Evolutionary conservation across 2,888 invertebrate genomes (phyloP), one percentile per base, ranked within the genome.

Genomic region (Clanis bilineata): DNA sequence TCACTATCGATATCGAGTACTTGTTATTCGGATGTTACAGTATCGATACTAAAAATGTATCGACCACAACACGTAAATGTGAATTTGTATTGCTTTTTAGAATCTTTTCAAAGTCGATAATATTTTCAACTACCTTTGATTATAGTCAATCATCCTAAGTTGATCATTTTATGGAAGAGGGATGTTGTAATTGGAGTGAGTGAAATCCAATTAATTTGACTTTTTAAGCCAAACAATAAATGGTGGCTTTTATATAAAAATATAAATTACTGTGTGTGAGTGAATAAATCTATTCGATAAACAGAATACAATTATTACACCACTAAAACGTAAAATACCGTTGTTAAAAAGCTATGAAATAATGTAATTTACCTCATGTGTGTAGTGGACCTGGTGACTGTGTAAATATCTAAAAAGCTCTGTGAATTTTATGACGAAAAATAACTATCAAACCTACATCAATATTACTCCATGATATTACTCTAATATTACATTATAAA

Each of bases 361-460:
- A 15, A 15, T 4, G 15, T 51, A 23, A 22, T 25, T 45, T 39
- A 32, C 36, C 22, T 54, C 9, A 71, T 65, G 63, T n/a, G n/a
- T n/a, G 65, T 64, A 62, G 67, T 78, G 74, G 76, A 74, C 72
- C 72, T 80, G 69, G 85, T 87, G 85, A 80, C 77, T 76, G 86
- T 85, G 88, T 80, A n/a, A n/a, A n/a, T n/a, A 68, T 73, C 82
- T 85, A 83, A 64, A 62, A 88, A 86, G 85, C 82, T 69, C 65
- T 72, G 72, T 76, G 72, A 67, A 67, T 57, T 51, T 15, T 2
- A 54, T 10, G 38, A 63, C 65, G 60, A 60, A 61, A 64, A 39
- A 44, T 60, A 62, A 59, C 60, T 60, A 62, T 64, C 63, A 71
- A 64, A 69, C 61, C 62, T 70, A 74, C 65, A 59, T 64, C 61